Evolutionary conservation across 2,797 vertebrate species (phyloP).

Genomic region (Chloroceryle inda): DNA sequence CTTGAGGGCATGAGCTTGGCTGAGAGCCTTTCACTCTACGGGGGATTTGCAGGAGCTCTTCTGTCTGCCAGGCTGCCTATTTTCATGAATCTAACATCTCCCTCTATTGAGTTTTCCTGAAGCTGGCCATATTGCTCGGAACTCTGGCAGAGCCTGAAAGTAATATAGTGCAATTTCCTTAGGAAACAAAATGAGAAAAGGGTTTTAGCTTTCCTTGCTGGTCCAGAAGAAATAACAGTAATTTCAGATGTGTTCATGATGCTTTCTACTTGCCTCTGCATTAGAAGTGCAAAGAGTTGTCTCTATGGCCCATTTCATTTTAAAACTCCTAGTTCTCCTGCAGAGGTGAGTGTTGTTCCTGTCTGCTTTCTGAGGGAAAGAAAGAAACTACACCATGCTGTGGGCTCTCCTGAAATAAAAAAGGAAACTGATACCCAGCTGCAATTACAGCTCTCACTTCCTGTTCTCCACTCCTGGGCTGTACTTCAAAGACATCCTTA

Average conservation of each 20-base stretch:
- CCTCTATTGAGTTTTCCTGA: not conserved
- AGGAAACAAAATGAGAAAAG: not conserved
- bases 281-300: not conserved
- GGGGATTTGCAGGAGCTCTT: not conserved
- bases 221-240: not conserved
- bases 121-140: not conserved
- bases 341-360: not conserved
- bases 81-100: not conserved
- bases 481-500: constrained; percentile 50
- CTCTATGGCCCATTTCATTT: not conserved
- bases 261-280: not conserved
- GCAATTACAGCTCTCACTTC: constrained; percentile 60
- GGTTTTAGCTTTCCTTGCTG: not conserved
- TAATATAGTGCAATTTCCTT: not conserved
- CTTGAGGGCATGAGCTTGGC: not conserved
- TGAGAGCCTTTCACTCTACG: not conserved
- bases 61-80: not conserved
- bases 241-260: not conserved
- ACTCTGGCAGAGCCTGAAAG: not conserved
- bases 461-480: constrained; percentile 17
- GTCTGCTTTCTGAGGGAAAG: not conserved
- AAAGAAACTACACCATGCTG: not conserved
- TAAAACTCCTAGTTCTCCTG: not conserved
- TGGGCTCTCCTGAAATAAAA: constrained; percentile 28
- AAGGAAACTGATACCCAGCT: constrained; percentile 56